Percentiles rank a stretch among this genome's conserved stretches.
These are phyloP conservation scores for Nasonia giraulti DNA, from an alignment of 1,140 invertebrate species.

Conservation along the genomic window DNA sequence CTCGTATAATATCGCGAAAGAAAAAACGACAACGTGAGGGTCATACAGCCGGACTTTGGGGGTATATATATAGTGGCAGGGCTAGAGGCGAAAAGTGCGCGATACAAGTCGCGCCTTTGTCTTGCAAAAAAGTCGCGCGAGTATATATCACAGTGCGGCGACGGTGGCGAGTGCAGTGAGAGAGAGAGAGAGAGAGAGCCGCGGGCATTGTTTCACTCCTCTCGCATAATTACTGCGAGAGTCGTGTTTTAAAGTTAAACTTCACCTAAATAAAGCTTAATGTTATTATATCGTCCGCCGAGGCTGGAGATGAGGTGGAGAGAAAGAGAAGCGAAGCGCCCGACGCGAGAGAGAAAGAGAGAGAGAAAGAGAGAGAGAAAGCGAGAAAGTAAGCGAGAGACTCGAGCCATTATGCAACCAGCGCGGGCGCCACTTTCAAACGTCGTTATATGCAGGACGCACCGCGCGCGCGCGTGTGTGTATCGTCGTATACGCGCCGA, in stretches of 20 bases:
- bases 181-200: conserved; percentile 58
- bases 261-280: conserved; percentile 74
- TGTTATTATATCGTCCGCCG: conserved; percentile 69
- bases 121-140: conserved; percentile 63
- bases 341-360: conserved; percentile 28
- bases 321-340: conserved; percentile 54
- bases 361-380: background rate
- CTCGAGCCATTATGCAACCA: conserved; percentile 64
- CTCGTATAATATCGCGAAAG: conserved; percentile 29
- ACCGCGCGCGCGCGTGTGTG: background rate
- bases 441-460: conserved; percentile 65
- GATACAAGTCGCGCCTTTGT: conserved; percentile 69
- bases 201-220: conserved; percentile 72
- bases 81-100: conserved; percentile 49
- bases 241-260: conserved; percentile 74
- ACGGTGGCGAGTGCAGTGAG: conserved; percentile 42
- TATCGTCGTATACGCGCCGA: background rate
- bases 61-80: background rate
- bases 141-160: conserved; percentile 39
- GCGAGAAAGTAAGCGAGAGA: conserved; percentile 1
- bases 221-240: conserved; percentile 73
- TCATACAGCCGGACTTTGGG: background rate
- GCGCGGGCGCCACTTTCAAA: conserved; percentile 64
- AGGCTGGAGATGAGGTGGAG: conserved; percentile 19
- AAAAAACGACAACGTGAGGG: background rate